These are phyloP conservation scores for Galerucella nymphaeae DNA, from an alignment of 2,888 invertebrate species.

Conservation along the genomic window DNA sequence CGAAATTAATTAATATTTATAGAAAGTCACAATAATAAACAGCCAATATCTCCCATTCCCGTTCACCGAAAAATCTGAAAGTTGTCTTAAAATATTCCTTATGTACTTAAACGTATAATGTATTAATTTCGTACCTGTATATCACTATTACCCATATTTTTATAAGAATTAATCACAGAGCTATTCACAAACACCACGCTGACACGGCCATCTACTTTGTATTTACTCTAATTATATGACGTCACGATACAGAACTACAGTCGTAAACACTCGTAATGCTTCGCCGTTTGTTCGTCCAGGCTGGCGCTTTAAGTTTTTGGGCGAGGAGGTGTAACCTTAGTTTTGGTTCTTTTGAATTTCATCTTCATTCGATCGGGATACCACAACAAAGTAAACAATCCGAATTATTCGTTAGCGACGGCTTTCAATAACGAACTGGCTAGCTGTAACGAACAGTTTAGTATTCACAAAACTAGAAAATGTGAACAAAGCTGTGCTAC, in stretches of 20 bases:
- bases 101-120: conserved; percentile 45
- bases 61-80: conserved; percentile 47
- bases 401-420: not conserved
- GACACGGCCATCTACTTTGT: conserved; percentile 76
- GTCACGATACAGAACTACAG: conserved; percentile 69
- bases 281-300: conserved; percentile 55
- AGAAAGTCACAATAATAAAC: conserved; percentile 56
- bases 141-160: conserved; percentile 65
- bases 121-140: conserved; percentile 63
- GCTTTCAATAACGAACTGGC: not conserved
- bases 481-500: not conserved
- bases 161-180: conserved; percentile 61
- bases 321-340: conserved; percentile 47
- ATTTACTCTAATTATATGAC: conserved; percentile 78
- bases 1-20: conserved; percentile 50
- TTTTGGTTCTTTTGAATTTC: conserved; percentile 19
- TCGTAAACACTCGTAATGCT: conserved; percentile 59
- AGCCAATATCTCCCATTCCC: conserved; percentile 46
- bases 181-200: conserved; percentile 68
- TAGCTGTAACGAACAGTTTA: not conserved
- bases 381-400: not conserved
- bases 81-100: conserved; percentile 46
- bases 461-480: conserved; percentile 12
- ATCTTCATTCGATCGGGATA: not conserved
- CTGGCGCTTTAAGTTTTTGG: conserved; percentile 59